phyloP scores from a whole-genome alignment of 2,113 vertebrate genomes.

The Mirounga angustirostris region DNA sequence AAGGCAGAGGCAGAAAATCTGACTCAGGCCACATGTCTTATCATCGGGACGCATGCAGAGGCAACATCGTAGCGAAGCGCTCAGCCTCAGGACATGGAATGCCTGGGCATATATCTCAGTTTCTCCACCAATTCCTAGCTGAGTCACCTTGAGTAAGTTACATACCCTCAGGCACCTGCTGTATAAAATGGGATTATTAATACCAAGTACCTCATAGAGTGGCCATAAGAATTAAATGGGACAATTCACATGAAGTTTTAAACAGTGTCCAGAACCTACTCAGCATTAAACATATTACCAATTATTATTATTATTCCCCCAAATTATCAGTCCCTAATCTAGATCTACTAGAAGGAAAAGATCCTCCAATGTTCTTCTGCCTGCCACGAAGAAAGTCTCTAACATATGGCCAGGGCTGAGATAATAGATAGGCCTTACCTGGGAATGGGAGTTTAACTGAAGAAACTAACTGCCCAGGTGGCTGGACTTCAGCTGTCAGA shows the following conservation, averaged over 20 bases:
- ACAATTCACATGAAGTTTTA: not conserved
- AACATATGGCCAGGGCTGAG: not conserved
- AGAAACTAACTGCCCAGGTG: not conserved
- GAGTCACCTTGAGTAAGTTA: not conserved
- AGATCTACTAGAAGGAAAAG: not conserved
- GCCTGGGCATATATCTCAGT: not conserved
- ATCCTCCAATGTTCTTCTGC: not conserved
- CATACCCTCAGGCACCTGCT: not conserved
- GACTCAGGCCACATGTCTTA: not conserved
- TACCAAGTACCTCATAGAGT: not conserved
- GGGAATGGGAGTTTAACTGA: not conserved
- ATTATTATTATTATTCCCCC: not conserved
- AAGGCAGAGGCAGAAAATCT: not conserved
- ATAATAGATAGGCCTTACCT: not conserved
- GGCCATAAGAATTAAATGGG: not conserved
- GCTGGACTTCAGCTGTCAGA: not conserved
- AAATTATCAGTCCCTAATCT: not conserved
- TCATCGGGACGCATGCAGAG: fast-evolving
- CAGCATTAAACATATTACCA: not conserved
- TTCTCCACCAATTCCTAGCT: not conserved
- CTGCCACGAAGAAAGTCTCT: not conserved
- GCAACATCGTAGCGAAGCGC: not conserved
- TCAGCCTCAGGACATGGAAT: not conserved
- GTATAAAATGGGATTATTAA: not conserved
- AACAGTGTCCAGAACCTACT: not conserved